Base-by-base conservation (phyloP, 2,113 vertebrate species). In the Myiozetetes cayanensis region DNA sequence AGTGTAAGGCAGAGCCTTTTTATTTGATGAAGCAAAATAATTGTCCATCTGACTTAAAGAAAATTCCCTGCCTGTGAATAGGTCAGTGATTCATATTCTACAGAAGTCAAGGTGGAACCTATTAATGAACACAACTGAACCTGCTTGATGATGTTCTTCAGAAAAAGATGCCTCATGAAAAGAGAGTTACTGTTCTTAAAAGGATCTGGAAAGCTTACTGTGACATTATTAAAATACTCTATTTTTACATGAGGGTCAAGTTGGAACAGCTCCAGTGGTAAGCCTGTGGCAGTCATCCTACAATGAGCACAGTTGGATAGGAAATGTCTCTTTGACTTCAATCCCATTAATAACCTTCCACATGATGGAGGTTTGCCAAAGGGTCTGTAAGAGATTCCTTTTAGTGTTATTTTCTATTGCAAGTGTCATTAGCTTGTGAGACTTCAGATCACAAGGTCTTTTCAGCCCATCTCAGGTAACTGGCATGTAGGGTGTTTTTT, bases 271-370 rank as follows among this genome's bases (percentile, higher is more conserved):
- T 88, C 55, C 63, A 80, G 68, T 2, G 10, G 27, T 67, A 90
- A 79, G 71, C 63, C 80, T 80, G 59, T 85, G 72, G 47, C 85
- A 76, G 72, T 61, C 37, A 18, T 80, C 47, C 89, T 83, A 63
- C 67, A 91, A 53, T 61, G 73, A 90, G 67, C 72, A 90, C 75
- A 84, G 78, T 50, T 70, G 73, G 82, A 28, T 27, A 88, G 88
- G 87, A 93, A 91, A 86, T 44, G 24, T 89, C 59, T 96, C 67
- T 73, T 85, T 93, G 67, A 94, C 90, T 96, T 96, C 87, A 96
- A 24, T 93, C 75, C 85, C 68, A 91, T 96, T 96, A 96, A 87
- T 87, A 81, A 80, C 78, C 75, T 91, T 89, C 55, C 35, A 63
- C 63, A 46, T 53, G 43, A 94, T 68, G 78, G 72, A 96, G 39